These are phyloP conservation scores for Acronicta leporina DNA, from an alignment of 2,888 invertebrate genomes.

Conservation along the genomic window DNA sequence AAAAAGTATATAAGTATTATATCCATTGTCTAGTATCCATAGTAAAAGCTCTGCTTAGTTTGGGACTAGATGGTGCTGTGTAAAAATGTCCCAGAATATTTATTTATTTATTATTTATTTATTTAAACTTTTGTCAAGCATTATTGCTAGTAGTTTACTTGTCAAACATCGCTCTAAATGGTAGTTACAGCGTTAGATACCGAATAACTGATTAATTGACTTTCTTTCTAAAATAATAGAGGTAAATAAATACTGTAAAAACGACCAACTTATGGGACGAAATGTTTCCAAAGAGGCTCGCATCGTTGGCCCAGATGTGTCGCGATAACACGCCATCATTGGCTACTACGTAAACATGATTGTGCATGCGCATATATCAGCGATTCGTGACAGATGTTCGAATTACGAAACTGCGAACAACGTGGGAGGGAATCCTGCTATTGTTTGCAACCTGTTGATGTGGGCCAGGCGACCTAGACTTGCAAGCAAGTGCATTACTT, in stretches of 20 bases:
- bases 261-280: constrained; percentile 13
- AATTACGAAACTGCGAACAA: constrained; percentile 67
- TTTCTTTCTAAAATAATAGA: no score
- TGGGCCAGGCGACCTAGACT: constrained; percentile 50
- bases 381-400: constrained; percentile 77
- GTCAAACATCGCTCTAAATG: no score
- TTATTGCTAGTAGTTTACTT: no score
- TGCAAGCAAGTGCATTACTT: constrained; percentile 66
- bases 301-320: constrained; percentile 45
- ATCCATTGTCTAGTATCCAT: no score
- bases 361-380: constrained; percentile 73
- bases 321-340: constrained; percentile 58
- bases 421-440: constrained; percentile 57
- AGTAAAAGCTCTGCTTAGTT: no score
- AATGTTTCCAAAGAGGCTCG: constrained; percentile 31
- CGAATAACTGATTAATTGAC: no score
- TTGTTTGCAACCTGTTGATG: constrained; percentile 54
- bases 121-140: no score
- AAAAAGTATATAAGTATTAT: no score
- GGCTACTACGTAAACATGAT: constrained; percentile 55
- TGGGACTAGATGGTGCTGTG: no score
- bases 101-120: no score
- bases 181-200: no score
- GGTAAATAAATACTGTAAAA: neutral
- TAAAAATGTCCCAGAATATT: no score